Evolutionary conservation across 2,113 vertebrate species (phyloP).

Genomic region (Archilochus colubris): DNA sequence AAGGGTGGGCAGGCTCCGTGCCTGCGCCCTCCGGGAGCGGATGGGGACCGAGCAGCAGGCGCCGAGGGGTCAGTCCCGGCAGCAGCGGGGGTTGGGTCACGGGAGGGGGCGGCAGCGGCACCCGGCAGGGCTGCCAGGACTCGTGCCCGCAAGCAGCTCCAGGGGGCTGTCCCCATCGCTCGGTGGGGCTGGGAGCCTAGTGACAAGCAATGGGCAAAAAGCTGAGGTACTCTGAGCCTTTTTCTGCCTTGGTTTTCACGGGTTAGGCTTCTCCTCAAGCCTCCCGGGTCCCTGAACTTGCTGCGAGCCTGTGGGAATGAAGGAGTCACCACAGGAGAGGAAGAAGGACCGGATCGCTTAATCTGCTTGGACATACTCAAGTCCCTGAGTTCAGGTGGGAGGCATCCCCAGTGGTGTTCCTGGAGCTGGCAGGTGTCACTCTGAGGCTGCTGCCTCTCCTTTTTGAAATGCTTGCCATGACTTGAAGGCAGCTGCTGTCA

Average conservation of each 20-base stretch:
- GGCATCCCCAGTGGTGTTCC: background rate
- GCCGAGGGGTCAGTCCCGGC: rapidly evolving
- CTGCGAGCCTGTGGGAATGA: background rate
- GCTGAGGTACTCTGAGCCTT: rapidly evolving
- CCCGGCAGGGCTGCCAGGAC: too few relatives aligned
- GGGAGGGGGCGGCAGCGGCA: background rate
- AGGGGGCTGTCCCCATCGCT: rapidly evolving
- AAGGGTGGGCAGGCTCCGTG: too few relatives aligned
- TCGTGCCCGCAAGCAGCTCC: too few relatives aligned
- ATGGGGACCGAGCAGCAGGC: rapidly evolving
- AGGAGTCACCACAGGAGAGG: background rate
- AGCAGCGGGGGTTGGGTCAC: rapidly evolving
- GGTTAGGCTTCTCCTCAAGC: background rate
- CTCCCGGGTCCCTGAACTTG: background rate
- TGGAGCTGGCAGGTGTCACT: background rate
- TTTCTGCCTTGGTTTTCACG: background rate
- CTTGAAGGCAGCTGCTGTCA: background rate
- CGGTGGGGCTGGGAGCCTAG: too few relatives aligned
- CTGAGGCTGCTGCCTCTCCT: background rate
- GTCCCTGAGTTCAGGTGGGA: background rate
- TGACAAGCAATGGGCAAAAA: background rate
- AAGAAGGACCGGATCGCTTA: background rate
- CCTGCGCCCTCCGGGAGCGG: rapidly evolving
- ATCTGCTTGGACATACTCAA: rapidly evolving
- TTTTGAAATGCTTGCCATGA: background rate